These are phyloP conservation scores for Mythimna vitellina DNA, from an alignment of 2,888 invertebrate species.

Conservation along the genomic window DNA sequence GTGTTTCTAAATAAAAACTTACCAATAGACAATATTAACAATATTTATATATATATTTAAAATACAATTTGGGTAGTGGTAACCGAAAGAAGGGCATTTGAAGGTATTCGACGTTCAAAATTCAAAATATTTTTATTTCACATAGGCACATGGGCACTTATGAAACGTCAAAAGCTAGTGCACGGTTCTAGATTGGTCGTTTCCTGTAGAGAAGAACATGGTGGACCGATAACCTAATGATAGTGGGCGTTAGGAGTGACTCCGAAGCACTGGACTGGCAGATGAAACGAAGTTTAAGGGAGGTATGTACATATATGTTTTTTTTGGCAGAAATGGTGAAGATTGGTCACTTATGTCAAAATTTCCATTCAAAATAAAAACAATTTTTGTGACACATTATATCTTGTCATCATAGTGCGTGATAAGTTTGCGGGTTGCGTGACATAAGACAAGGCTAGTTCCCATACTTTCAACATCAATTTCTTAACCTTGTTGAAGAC, in stretches of 20 bases:
- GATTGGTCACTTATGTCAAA: background rate
- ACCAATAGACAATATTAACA: background rate
- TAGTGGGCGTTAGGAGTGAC: too few relatives aligned
- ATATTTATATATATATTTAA: too few relatives aligned
- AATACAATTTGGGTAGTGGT: too few relatives aligned
- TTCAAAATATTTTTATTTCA: too few relatives aligned
- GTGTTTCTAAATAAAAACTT: background rate
- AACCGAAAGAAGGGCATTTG: background rate
- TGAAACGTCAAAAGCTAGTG: too few relatives aligned
- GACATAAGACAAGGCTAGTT: slow-evolving; percentile 66
- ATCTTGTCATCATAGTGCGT: slow-evolving; percentile 21
- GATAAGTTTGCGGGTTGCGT: slow-evolving; percentile 46
- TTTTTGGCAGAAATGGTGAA: background rate
- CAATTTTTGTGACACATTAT: slow-evolving; percentile 11
- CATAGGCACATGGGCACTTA: too few relatives aligned
- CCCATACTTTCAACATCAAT: slow-evolving; percentile 67
- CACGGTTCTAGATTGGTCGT: too few relatives aligned
- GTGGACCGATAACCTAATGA: background rate
- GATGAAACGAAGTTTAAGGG: background rate
- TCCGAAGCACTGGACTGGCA: background rate
- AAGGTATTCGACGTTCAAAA: background rate
- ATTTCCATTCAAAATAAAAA: background rate
- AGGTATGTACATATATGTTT: background rate
- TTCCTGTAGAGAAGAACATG: too few relatives aligned
- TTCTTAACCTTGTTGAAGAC: slow-evolving; percentile 68